phyloP scores from a whole-genome alignment of 2,113 vertebrate genomes.

The Junco hyemalis region DNA sequence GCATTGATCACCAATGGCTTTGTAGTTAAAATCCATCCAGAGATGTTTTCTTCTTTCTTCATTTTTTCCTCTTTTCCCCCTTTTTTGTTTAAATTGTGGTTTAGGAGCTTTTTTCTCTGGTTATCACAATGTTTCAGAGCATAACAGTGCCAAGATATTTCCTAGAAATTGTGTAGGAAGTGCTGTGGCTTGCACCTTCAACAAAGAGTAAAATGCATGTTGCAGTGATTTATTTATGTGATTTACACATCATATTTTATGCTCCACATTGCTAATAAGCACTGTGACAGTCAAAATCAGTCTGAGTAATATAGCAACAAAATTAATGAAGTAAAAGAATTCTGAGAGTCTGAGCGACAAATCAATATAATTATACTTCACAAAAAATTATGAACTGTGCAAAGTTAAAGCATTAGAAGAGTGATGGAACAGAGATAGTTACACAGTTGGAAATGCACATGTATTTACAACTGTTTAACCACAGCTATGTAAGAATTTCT shows the following conservation, averaged over 20 bases:
- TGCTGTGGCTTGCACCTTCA: background rate
- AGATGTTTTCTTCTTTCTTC: background rate
- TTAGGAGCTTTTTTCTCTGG: background rate
- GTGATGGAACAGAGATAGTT: background rate
- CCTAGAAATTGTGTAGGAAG: background rate
- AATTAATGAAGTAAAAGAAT: background rate
- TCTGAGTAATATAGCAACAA: background rate
- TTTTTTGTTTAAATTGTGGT: background rate
- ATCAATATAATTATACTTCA: background rate
- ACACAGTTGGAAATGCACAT: background rate
- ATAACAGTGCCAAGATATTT: background rate
- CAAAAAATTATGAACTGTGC: background rate
- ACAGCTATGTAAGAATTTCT: conserved; percentile 18
- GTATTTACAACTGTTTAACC: conserved; percentile 28
- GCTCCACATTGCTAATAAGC: background rate
- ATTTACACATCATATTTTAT: background rate
- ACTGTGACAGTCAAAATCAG: background rate
- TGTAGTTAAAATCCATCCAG: background rate
- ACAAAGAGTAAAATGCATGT: background rate
- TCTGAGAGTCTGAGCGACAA: background rate
- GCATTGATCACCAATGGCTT: background rate
- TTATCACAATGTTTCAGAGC: background rate
- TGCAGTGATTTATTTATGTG: background rate
- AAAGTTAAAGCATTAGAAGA: background rate
- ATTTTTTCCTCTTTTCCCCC: background rate